These are phyloP conservation scores for Telenomus remus DNA, from an alignment of 1,140 invertebrate genomes.

Conservation along the genomic window DNA sequence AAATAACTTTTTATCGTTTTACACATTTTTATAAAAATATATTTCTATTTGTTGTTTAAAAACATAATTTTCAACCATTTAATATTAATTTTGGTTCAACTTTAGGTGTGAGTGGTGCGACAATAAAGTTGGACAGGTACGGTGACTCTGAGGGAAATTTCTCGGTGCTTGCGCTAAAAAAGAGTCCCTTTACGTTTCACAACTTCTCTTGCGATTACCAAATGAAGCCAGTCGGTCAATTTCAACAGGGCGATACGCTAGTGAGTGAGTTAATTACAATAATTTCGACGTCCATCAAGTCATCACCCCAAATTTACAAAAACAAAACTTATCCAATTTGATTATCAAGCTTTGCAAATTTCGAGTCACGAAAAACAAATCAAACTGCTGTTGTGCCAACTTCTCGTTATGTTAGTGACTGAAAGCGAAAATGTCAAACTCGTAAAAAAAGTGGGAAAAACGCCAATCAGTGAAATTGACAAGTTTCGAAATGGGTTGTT, in stretches of 20 bases:
- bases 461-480: too few species aligned
- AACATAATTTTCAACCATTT: too few species aligned
- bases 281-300: conserved; percentile 24
- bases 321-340: too few species aligned
- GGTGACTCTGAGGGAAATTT: conserved; percentile 98
- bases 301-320: background rate
- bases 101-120: conserved; percentile 92
- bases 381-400: too few species aligned
- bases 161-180: conserved; percentile 89
- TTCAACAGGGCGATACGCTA: conserved; percentile 84
- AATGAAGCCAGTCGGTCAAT: conserved; percentile 88
- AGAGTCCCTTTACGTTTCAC: conserved; percentile 70
- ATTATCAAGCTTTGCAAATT: too few species aligned
- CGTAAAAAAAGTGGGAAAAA: too few species aligned
- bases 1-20: conserved; percentile 18
- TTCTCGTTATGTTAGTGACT: too few species aligned
- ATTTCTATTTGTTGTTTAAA: too few species aligned
- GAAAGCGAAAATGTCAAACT: too few species aligned
- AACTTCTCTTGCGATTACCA: conserved; percentile 83
- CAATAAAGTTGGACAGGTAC: conserved; percentile 91
- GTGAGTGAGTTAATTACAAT: conserved; percentile 80
- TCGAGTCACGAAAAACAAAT: too few species aligned
- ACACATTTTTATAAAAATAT: background rate
- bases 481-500: too few species aligned
- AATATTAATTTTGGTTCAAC: conserved; percentile 15